These are phyloP conservation scores for Tipula lateralis DNA, from an alignment of 2,888 invertebrate genomes.

Conservation along the genomic window DNA sequence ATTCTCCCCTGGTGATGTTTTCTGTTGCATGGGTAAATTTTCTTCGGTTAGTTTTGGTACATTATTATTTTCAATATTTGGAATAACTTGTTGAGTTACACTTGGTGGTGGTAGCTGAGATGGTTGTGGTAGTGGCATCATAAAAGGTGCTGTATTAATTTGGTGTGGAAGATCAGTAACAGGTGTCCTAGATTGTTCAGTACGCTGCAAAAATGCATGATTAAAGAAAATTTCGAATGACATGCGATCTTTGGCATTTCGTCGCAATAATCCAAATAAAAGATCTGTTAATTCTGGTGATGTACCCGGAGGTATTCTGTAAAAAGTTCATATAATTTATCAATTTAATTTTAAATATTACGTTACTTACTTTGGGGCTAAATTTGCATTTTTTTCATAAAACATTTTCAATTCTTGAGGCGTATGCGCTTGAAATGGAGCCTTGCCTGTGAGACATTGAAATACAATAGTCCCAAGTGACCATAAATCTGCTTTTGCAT, in stretches of 20 bases:
- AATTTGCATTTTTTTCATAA: conserved; percentile 91
- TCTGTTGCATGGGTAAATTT: background rate
- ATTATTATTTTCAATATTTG: conserved; percentile 29
- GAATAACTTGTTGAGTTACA: conserved; percentile 36
- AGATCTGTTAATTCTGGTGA: conserved; percentile 85
- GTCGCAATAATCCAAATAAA: conserved; percentile 77
- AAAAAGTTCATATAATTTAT: background rate
- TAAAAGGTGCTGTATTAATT: conserved; percentile 40
- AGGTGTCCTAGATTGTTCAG: conserved; percentile 52
- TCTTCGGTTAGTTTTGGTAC: background rate
- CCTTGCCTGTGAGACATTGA: conserved; percentile 97
- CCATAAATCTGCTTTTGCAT: conserved; percentile 99
- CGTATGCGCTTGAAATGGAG: conserved; percentile 96
- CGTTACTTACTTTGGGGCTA: conserved; percentile 75
- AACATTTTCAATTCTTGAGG: conserved; percentile 95
- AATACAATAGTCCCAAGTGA: conserved; percentile 98
- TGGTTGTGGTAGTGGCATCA: conserved; percentile 49
- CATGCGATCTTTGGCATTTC: conserved; percentile 92
- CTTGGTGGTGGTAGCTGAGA: conserved; percentile 50
- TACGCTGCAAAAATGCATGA: conserved; percentile 82
- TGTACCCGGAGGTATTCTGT: conserved; percentile 88
- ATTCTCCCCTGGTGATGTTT: conserved; percentile 35
- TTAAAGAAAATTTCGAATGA: conserved; percentile 94
- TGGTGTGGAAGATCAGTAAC: conserved; percentile 47
- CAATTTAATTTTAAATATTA: background rate